phyloP scores from a whole-genome alignment of 2,888 invertebrate genomes.

The Diarsia mendica region DNA sequence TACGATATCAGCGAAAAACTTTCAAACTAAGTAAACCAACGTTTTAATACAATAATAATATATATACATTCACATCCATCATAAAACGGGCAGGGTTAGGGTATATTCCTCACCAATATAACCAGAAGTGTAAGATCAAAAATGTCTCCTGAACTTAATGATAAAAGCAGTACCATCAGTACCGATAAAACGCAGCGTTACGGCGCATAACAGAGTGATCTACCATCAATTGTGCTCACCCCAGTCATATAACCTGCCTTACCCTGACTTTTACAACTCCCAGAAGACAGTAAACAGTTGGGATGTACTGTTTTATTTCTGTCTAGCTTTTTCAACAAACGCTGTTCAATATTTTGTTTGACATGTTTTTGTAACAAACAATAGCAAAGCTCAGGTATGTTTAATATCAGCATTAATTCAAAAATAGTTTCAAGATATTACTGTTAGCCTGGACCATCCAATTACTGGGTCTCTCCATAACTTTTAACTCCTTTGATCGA shows the following conservation, averaged over 20 bases:
- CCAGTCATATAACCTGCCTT: constrained; percentile 9
- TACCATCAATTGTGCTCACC: constrained; percentile 11
- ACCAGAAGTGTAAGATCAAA: neutral
- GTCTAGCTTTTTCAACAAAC: constrained; percentile 3
- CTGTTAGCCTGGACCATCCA: neutral
- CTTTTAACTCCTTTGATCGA: neutral
- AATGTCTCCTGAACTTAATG: constrained; percentile 12
- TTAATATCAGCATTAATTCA: neutral
- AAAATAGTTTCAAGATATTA: neutral
- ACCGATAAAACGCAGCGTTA: constrained; percentile 23
- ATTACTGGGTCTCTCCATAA: neutral
- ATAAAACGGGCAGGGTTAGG: neutral
- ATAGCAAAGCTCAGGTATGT: constrained; percentile 1
- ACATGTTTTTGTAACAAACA: constrained; percentile 27
- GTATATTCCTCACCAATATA: neutral
- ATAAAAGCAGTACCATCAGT: neutral
- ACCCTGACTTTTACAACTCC: constrained; percentile 40
- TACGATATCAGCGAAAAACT: too few relatives aligned
- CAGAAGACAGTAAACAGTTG: constrained; percentile 22
- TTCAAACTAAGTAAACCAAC: neutral
- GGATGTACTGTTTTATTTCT: constrained; percentile 32
- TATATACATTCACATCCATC: neutral
- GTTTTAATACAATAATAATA: neutral
- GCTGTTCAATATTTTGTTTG: constrained; percentile 20
- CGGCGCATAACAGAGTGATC: constrained; percentile 8